A percentile compares a stretch with the other conserved stretches of the same genome.
Conservation (phyloP, 2,797 vertebrate species). For the Cyprinella venusta region DNA sequence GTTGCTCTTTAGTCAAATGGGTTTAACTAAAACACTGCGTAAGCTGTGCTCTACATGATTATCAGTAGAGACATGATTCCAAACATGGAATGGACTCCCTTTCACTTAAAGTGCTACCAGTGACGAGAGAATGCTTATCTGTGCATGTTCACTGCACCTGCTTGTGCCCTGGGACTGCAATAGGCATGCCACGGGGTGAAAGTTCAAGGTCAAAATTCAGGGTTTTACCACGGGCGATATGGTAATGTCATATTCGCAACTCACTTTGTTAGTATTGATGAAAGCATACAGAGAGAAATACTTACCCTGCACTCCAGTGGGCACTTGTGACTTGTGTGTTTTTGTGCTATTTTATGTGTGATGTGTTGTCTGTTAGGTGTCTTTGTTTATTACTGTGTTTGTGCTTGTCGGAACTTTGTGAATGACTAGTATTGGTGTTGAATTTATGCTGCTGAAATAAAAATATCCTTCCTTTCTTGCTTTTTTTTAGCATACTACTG, state of each 20-base stretch:
- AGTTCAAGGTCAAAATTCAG: conserved; percentile 57
- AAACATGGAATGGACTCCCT: conserved; percentile 17
- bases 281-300: conserved; percentile 22
- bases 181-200: conserved; percentile 68
- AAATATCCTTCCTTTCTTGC: not conserved
- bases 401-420: conserved; percentile 12
- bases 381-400: conserved; percentile 30
- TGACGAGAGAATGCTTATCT: conserved; percentile 64
- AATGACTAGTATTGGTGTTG: not conserved
- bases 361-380: conserved; percentile 36
- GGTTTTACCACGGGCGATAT: conserved; percentile 5
- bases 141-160: conserved; percentile 72
- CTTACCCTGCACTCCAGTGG: conserved; percentile 58
- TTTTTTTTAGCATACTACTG: not conserved
- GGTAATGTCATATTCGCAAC: conserved; percentile 30
- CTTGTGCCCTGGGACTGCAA: conserved; percentile 72
- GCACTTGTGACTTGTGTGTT: conserved; percentile 54
- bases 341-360: conserved; percentile 36
- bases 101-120: conserved; percentile 60
- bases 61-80: not conserved
- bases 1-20: conserved; percentile 58
- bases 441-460: not conserved
- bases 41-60: conserved; percentile 10
- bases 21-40: not conserved
- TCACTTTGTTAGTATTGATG: conserved; percentile 17